These are phyloP conservation scores for Alethe diademata DNA, from an alignment of 2,113 vertebrate species.

Conservation along the genomic window DNA sequence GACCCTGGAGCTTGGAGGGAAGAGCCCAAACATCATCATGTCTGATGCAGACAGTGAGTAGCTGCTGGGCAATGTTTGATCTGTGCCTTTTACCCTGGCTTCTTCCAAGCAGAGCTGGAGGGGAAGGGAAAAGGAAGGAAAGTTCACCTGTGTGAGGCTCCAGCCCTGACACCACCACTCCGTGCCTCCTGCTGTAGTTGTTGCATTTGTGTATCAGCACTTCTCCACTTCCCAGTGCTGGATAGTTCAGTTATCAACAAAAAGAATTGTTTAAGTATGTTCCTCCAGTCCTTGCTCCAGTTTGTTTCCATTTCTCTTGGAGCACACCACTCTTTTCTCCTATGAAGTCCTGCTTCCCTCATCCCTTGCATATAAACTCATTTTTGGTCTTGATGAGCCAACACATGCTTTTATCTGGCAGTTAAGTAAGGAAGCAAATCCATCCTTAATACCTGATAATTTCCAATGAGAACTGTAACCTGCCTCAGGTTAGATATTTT, in stretches of 20 bases:
- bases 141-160: neutral
- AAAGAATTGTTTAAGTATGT: neutral
- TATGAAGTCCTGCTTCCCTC: neutral
- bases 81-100: neutral
- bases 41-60: slow-evolving; percentile 90
- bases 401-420: neutral
- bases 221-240: neutral
- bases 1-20: slow-evolving; percentile 94
- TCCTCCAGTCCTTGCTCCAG: neutral
- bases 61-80: neutral
- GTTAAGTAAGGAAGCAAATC: neutral
- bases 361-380: neutral
- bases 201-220: neutral
- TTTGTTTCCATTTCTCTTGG: neutral
- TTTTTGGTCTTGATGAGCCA: neutral
- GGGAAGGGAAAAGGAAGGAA: neutral
- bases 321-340: neutral
- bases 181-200: neutral
- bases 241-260: neutral
- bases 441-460: neutral
- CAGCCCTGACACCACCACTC: neutral
- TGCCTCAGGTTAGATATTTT: neutral
- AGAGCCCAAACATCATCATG: slow-evolving; percentile 95
- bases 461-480: neutral
- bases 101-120: neutral